phyloP scores from a whole-genome alignment of 1,140 invertebrate species.

The Leptopilina boulardi region DNA sequence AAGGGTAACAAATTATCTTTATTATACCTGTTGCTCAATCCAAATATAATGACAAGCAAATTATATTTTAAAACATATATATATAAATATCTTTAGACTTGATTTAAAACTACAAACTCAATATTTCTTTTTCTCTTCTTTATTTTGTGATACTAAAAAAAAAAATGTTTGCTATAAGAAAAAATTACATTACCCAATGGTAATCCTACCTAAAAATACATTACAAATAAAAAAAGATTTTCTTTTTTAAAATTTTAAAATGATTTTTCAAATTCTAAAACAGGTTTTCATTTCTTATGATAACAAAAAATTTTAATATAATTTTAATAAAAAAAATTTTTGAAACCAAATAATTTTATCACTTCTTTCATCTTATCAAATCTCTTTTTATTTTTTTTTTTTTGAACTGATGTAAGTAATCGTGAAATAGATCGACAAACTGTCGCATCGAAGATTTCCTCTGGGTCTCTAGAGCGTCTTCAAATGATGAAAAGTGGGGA shows the following conservation, averaged over 20 bases:
- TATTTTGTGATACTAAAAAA: no score
- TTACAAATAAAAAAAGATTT: no score
- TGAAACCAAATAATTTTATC: no score
- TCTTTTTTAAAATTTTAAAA: no score
- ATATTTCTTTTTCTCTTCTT: neutral
- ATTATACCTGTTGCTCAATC: neutral
- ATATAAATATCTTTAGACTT: no score
- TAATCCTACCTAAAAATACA: no score
- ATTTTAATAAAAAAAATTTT: no score
- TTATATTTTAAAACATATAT: neutral
- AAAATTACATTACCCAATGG: no score
- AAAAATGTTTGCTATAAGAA: no score
- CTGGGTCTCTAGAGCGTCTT: constrained; percentile 48
- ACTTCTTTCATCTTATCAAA: neutral
- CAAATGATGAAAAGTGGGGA: constrained; percentile 57
- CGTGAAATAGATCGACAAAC: constrained; percentile 52
- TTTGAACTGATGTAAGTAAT: constrained; percentile 47
- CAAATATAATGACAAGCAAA: neutral
- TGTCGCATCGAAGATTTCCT: constrained; percentile 48
- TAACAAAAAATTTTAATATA: no score
- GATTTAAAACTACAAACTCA: neutral
- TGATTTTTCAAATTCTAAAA: no score
- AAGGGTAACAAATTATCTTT: constrained; percentile 23
- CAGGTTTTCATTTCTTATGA: no score
- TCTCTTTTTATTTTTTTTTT: constrained; percentile 38